Base-by-base conservation (phyloP, 2,797 vertebrate species). In the Loriculus beryllinus region DNA sequence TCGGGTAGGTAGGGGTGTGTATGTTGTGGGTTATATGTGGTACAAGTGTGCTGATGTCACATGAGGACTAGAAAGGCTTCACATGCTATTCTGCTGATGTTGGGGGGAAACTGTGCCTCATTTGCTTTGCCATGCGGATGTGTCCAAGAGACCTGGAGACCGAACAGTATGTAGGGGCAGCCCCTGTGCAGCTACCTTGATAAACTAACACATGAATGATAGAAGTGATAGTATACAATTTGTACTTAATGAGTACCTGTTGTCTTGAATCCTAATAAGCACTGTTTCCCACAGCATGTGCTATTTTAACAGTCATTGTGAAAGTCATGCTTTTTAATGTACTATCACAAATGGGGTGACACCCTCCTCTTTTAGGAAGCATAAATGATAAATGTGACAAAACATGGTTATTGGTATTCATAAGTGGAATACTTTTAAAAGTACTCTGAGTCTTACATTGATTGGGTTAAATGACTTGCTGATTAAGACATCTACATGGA, bases 221-320 rank as follows among this genome's bases (percentile, higher is more conserved):
- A 37, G 49, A 84, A 80, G 37, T 18, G 56, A 49, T 72, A 6
- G 3, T 70, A 31, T 9, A 71, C 64, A 80, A 22, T 63, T 86
- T 31, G 39, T 72, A 60, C 63, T 76, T 68, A 71, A 60, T 77
- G 81, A 92, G 48, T 88, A 72, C 57, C 29, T 42, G 16, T 80
- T 90, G 71, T 71, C 78, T 75, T 93, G 60, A 92, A 86, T 92
- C 65, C 79, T 88, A 86, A 82, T 79, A 89, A 92, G 86, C 68
- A 60, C 33, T 62, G 68, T 86, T 93, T 82, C 60, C 35, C 78
- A 18, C 64, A 71, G 88, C 68, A 20, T 79, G 74, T 74, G 56
- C 83, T 49, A 26, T 79, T 91, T 88, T 64, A 90, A 52, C 77
- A 56, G 67, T 90, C 67, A 31, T 8, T 68, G 68, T 84, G 88